Conservation (phyloP, 2,888 invertebrate species). For the Bibio marci region DNA sequence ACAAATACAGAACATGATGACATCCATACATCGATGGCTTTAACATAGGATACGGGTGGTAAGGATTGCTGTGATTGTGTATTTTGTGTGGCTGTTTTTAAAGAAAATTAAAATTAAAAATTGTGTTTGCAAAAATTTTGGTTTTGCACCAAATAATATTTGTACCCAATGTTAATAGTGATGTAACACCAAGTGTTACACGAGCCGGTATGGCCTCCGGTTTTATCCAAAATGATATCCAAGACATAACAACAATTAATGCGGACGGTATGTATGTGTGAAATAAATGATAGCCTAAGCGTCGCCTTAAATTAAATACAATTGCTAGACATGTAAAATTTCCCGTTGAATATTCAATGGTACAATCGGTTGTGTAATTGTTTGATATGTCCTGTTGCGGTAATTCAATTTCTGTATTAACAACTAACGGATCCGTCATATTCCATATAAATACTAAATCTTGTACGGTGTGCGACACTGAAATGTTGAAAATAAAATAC, state of each 20-base stretch:
- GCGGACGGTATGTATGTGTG: constrained; percentile 87
- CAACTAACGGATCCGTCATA: constrained; percentile 68
- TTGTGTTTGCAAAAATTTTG: no score
- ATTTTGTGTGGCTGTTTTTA: constrained; percentile 87
- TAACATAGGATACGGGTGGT: constrained; percentile 82
- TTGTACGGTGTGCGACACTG: constrained; percentile 78
- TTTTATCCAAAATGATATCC: constrained; percentile 94
- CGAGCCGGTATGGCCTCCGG: constrained; percentile 83
- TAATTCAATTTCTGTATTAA: constrained; percentile 73
- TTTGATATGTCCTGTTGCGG: constrained; percentile 77
- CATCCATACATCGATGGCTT: constrained; percentile 89
- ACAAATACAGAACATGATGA: constrained; percentile 82
- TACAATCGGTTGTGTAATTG: constrained; percentile 79
- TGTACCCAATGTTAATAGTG: constrained; percentile 61
- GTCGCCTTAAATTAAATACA: constrained; percentile 65
- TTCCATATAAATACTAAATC: constrained; percentile 85
- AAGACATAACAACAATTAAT: constrained; percentile 85
- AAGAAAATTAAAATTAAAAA: no score
- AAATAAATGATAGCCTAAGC: constrained; percentile 77
- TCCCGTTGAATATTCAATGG: constrained; percentile 60
- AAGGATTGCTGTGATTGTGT: constrained; percentile 79
- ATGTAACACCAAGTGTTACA: no score
- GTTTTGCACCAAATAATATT: no score
- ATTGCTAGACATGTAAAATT: constrained; percentile 85
- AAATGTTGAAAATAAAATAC: constrained; percentile 17